Conservation (phyloP, 1,140 invertebrate species). For the Antheraea mylitta region DNA sequence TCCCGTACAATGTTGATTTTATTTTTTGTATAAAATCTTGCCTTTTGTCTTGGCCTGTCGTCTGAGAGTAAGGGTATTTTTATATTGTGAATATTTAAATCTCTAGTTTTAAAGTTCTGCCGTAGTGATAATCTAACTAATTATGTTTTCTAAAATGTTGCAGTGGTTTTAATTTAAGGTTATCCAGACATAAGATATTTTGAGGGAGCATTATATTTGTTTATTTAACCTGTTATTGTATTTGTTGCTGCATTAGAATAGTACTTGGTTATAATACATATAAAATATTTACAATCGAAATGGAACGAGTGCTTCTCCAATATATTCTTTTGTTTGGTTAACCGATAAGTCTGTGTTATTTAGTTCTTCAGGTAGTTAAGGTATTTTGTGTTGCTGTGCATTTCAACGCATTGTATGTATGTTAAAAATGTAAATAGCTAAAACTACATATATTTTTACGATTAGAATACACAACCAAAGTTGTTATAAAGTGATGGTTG, state of each 20-base stretch:
- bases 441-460: slow-evolving; percentile 77
- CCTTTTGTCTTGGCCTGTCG: slow-evolving; percentile 77
- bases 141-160: slow-evolving; percentile 67
- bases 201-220: slow-evolving; percentile 40
- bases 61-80: slow-evolving; percentile 64
- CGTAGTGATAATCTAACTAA: slow-evolving; percentile 52
- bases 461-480: slow-evolving; percentile 77
- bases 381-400: slow-evolving; percentile 73
- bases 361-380: slow-evolving; percentile 71
- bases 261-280: neutral
- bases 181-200: slow-evolving; percentile 57
- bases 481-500: slow-evolving; percentile 78
- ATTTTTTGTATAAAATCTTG: slow-evolving; percentile 77
- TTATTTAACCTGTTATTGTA: neutral
- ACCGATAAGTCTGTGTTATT: slow-evolving; percentile 73
- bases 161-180: slow-evolving; percentile 53
- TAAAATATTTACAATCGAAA: neutral
- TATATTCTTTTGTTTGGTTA: slow-evolving; percentile 57
- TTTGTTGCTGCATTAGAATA: neutral
- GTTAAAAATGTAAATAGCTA: slow-evolving; percentile 76
- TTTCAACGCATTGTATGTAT: slow-evolving; percentile 75
- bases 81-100: slow-evolving; percentile 59
- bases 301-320: slow-evolving; percentile 47
- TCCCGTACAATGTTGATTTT: slow-evolving; percentile 75
- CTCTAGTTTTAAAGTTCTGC: slow-evolving; percentile 60